A percentile compares a stretch with the other conserved stretches of the same genome.
These are phyloP conservation scores for Merodon equestris DNA, from an alignment of 2,888 invertebrate species.

Conservation along the genomic window DNA sequence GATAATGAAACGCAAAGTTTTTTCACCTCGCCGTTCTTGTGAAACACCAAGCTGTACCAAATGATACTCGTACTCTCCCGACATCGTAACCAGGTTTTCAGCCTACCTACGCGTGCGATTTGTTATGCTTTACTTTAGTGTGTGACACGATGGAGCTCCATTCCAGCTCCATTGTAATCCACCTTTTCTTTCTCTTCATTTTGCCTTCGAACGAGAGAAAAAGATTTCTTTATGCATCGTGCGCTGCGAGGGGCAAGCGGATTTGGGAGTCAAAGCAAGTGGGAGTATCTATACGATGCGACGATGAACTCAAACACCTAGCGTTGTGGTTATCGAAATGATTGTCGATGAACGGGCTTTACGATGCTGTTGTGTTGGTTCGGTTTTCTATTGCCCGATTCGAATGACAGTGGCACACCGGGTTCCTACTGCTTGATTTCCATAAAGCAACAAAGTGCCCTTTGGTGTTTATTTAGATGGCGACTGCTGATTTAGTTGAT, in stretches of 20 bases:
- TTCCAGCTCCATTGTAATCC: neutral
- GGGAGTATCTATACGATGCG: constrained; percentile 12
- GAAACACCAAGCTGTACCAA: constrained; percentile 14
- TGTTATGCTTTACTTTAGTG: constrained; percentile 62
- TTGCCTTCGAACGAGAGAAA: constrained; percentile 28
- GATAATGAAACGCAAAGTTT: constrained; percentile 65
- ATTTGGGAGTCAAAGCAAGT: neutral
- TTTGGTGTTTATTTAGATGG: constrained; percentile 49
- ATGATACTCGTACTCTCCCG: constrained; percentile 1
- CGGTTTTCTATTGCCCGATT: constrained; percentile 13
- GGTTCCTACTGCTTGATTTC: constrained; percentile 39
- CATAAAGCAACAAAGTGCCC: constrained; percentile 59
- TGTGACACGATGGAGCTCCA: constrained; percentile 23
- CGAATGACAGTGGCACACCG: constrained; percentile 44
- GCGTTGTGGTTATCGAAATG: constrained; percentile 26
- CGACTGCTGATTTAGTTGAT: constrained; percentile 42
- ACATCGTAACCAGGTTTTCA: constrained; percentile 51
- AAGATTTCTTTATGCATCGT: constrained; percentile 21
- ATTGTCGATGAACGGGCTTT: constrained; percentile 50
- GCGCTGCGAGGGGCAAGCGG: neutral
- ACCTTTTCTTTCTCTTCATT: constrained; percentile 48
- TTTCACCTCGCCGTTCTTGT: constrained; percentile 51
- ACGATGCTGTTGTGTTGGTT: constrained; percentile 7
- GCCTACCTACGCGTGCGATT: constrained; percentile 66
- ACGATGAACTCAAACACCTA: constrained; percentile 39